Evolutionary conservation across 2,888 invertebrate species (phyloP), one percentile per base, ranked within the genome.

Genomic region (Luffia ferchaultella): DNA sequence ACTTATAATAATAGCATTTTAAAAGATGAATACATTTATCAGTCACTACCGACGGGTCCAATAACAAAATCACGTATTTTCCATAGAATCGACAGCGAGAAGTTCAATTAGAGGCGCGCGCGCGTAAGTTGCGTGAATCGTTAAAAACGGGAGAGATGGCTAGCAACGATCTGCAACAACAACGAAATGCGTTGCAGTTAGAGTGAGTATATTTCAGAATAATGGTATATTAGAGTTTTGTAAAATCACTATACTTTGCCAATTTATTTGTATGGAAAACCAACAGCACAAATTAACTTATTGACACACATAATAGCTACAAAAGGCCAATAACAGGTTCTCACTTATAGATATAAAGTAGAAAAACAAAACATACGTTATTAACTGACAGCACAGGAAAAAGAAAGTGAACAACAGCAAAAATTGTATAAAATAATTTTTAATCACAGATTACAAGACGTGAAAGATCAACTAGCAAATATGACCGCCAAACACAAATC

Each of bases 111-210:
- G 83, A 83, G 66, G 73, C 78, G 41, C 70, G 76, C 16, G 82
- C 82, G 20, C 67, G 82, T 52, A 83, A 82, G 60, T 60, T 80
- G 53, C 79, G 73, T 58, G 83, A 83, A 58, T 71, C 74, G 18
- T 57, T 82, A 46, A 82, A 78, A 60, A 78, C 77, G 47, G 79
- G 79, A 9, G 82, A 83, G 68, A 62, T 80, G 47, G 58, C 76
- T 1, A 77, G 65, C 52, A 67, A 57, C 49, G 76, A 80, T 42
- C 60, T 82, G 54, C 56, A 62, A 2, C 78, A 78, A 57, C 75
- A 82, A 52, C 71, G 80, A 2, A 76, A 82, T 56, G 52, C 60
- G 20, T 60, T 82, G 2, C 73, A 73, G 53, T 53, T 62, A 5
- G 76, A 82, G 83, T 83, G 62, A 59, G 74, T 56, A 18, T 18